phyloP scores from a whole-genome alignment of 2,888 invertebrate species.

The Achlya flavicornis region DNA sequence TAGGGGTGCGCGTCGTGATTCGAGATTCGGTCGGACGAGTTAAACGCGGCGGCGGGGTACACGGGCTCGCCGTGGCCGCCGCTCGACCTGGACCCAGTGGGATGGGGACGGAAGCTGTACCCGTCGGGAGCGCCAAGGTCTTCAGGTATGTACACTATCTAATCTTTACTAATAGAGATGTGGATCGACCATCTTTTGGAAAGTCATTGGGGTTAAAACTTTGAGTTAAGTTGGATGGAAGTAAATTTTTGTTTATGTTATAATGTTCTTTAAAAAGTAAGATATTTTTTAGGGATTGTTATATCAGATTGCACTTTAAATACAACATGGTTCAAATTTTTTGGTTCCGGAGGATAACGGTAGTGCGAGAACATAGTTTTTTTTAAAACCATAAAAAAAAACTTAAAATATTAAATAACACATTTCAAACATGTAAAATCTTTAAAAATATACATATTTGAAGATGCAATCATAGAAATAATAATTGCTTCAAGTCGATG shows the following conservation, averaged over 20 bases:
- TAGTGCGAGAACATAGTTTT: no score
- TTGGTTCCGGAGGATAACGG: no score
- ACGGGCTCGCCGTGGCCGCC: constrained; percentile 93
- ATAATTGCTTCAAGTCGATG: constrained; percentile 15
- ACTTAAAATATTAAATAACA: no score
- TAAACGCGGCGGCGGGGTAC: constrained; percentile 88
- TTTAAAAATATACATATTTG: constrained; percentile 1
- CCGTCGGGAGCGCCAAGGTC: constrained; percentile 88
- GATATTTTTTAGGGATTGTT: no score
- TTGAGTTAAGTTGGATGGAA: neutral
- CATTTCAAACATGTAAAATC: no score
- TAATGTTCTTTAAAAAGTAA: no score
- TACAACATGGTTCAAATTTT: no score
- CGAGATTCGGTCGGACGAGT: constrained; percentile 92
- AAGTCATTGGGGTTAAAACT: neutral
- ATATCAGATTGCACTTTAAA: no score
- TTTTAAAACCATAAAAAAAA: no score
- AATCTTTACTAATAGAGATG: neutral
- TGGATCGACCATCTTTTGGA: neutral
- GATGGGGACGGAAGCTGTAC: constrained; percentile 92
- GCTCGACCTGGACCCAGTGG: constrained; percentile 89
- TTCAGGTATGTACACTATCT: constrained; percentile 69
- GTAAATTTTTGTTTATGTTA: no score
- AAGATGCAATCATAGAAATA: neutral
- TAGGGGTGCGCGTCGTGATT: constrained; percentile 67